Evolutionary conservation across 1,140 invertebrate species (phyloP), one percentile per base, ranked within the genome.

Genomic region (Anastatus disparis): DNA sequence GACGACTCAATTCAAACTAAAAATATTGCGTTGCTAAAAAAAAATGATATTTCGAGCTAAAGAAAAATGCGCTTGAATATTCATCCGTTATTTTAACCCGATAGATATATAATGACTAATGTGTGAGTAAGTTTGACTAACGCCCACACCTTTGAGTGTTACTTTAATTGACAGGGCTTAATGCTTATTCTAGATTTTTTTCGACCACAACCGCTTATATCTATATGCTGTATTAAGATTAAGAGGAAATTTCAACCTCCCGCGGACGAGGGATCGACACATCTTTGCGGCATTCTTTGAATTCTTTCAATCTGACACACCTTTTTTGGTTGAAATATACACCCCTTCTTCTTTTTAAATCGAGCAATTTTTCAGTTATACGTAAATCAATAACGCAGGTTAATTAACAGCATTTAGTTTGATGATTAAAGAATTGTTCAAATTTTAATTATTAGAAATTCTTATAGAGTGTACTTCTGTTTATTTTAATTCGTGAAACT

Each of bases 161-260:
- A 29, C 53, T 48, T 62, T 58, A 67, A 67, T 58, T 67, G 64
- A 67, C 64, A 67, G 64, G 40, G 55, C 40, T 58, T 29, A 52
- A 56, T 27, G 50, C 26, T 66, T 56, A n/a, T 35, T 66, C 52
- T 52, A 52, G 61, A n/a, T n/a, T n/a, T n/a, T n/a, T 31, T 64
- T 38, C 46, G 20, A 9, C 52, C 8, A n/a, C n/a, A 3, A 29
- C 29, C 15, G 12, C 15, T n/a, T n/a, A 29, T 44, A 44, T 38
- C 63, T 29, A 65, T 27, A n/a, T n/a, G n/a, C n/a, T n/a, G n/a
- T n/a, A 35, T 40, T 48, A 3, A 12, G 64, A 67, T 67, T 67
- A 58, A 67, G 15, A 46, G 52, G 53, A 58, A 58, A 22, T 26
- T 48, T 17, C 27, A 40, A n/a, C 27, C 40, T 38, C 24, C 48